Evolutionary conservation across 2,797 vertebrate genomes (phyloP), one percentile per base, ranked within the genome.

Genomic region (Myoxocephalus aenaeus): DNA sequence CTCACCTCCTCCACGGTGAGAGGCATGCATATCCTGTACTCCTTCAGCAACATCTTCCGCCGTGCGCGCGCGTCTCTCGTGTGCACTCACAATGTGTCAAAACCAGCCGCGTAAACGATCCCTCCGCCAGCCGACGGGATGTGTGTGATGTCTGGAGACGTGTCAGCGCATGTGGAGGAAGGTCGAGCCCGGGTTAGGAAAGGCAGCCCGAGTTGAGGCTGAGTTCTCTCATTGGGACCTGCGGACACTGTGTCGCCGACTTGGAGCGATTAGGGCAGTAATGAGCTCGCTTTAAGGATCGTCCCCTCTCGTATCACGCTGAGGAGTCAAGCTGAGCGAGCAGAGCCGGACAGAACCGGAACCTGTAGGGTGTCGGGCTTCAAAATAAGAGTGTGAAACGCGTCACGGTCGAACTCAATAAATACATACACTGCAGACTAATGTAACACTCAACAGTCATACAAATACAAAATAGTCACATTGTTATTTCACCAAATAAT

Each of bases 11-110:
- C 97, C 75, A 99, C 97, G 63, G 97, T 98, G 86, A 99, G 95
- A 46, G 97, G 97, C 97, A 99, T 99, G 87, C 97, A 99, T 96
- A 99, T 99, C 95, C 97, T 95, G 93, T 98, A 98, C 95, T 99
- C 97, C 95, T 99, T 99, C 92, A 98, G 94, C 95, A 98, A 95
- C 97, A 98, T 98, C 96, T 95, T 96, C 92, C 79, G 70, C 50
- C 13, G 22, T 14, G 4, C 22, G 22, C 22, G 53, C 73, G 82
- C 65, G 71, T 79, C 77, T 85, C 80, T 83, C 70, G 32, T 29
- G 29, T 48, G 22, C 57, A 9, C 56, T 85, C 80, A 63, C 84
- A 59, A 70, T 68, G 90, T 89, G 84, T 86, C 86, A 46, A 84
- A 61, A 77, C 22, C 79, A 65, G 84, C 84, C 77, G 0, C 73